Conservation (phyloP, 2,113 vertebrate genomes). For the Malurus elegans region DNA sequence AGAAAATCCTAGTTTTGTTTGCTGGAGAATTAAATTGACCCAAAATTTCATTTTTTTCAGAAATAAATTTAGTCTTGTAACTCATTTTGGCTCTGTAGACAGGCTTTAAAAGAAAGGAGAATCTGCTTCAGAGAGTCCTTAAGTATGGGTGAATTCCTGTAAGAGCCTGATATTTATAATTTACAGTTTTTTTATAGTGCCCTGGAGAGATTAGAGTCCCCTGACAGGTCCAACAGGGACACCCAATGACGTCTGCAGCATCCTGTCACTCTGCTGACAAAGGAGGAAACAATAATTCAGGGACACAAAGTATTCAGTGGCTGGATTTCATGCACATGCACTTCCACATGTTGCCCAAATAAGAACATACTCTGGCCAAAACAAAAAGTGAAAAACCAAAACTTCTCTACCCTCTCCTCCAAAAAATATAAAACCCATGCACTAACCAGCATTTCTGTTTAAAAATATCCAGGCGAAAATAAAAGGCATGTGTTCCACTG, state of each 20-base stretch:
- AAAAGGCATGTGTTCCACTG: conserved; percentile 18
- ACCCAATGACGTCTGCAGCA: conserved; percentile 1
- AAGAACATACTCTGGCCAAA: background rate
- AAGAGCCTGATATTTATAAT: background rate
- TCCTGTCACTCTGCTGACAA: conserved; percentile 51
- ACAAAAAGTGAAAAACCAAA: background rate
- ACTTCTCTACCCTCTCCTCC: background rate
- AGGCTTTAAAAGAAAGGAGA: background rate
- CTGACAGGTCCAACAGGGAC: background rate
- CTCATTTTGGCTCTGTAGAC: background rate
- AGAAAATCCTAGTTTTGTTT: background rate
- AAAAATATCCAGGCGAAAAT: conserved; percentile 20
- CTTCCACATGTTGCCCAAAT: conserved; percentile 15
- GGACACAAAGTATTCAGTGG: background rate
- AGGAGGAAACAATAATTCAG: background rate
- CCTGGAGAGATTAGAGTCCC: background rate
- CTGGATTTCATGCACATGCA: background rate
- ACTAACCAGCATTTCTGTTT: conserved; percentile 2
- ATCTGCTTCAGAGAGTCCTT: background rate
- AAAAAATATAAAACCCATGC: background rate
- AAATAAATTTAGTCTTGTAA: background rate
- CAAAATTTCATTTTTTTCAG: background rate
- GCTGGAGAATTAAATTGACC: background rate
- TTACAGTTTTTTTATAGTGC: background rate
- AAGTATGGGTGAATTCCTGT: background rate